Conservation (phyloP, 64 coral and sea anemone species). For the Dendrophyllia cribrosa region DNA sequence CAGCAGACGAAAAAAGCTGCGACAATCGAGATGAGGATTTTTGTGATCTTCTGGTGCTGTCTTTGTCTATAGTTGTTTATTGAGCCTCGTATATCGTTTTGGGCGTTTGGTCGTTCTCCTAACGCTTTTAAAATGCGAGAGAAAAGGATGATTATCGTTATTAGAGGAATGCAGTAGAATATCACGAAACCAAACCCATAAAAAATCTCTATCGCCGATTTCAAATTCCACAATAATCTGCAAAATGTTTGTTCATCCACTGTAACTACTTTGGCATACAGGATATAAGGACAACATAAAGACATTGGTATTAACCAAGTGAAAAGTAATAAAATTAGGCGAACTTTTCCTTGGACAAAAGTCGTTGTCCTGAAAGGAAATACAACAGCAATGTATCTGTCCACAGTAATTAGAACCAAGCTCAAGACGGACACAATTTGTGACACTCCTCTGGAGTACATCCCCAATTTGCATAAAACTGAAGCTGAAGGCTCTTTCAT, state of each 20-base stretch:
- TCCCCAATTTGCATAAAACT: not conserved
- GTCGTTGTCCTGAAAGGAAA: not conserved
- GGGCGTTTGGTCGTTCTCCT: not conserved
- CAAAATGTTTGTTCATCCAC: too few species aligned
- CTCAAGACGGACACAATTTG: not conserved
- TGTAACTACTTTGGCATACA: too few species aligned
- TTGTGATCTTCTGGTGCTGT: not conserved
- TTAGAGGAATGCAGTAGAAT: too few species aligned
- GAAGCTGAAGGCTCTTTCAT: not conserved
- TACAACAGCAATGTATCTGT: not conserved
- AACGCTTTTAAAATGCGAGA: not conserved
- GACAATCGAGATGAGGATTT: not conserved
- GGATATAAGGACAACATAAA: not conserved
- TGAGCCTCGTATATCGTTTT: not conserved
- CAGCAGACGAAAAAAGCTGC: not conserved
- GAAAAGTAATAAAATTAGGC: not conserved
- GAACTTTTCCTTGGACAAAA: not conserved
- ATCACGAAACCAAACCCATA: too few species aligned
- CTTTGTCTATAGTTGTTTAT: too few species aligned
- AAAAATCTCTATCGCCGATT: too few species aligned
- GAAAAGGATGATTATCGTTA: too few species aligned
- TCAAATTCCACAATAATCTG: too few species aligned
- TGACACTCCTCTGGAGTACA: not conserved
- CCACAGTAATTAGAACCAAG: not conserved
- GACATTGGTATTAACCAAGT: not conserved